Percentiles rank a stretch among this genome's conserved stretches.
phyloP scores from a whole-genome alignment of 2,888 invertebrate species.

The Poecilobothrus nobilitatus region DNA sequence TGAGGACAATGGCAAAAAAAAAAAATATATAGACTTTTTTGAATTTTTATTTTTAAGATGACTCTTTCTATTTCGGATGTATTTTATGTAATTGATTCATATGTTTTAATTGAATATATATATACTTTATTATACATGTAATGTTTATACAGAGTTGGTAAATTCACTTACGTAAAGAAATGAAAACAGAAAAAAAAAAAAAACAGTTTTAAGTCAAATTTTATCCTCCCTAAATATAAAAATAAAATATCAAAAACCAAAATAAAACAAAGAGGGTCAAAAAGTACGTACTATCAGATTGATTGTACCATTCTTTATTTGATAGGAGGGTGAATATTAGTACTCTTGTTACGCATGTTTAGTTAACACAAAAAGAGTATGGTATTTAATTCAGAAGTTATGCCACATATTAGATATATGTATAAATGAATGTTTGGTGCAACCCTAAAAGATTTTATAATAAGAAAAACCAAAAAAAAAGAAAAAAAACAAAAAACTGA shows the following conservation, averaged over 20 bases:
- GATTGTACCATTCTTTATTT: background rate
- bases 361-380: background rate
- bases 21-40: no score
- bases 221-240: background rate
- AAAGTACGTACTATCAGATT: no score
- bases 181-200: no score
- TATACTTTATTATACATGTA: background rate
- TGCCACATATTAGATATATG: background rate
- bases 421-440: background rate
- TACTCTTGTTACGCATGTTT: conserved; percentile 4
- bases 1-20: no score
- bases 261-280: background rate
- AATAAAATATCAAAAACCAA: no score
- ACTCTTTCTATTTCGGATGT: background rate
- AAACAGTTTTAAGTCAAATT: background rate
- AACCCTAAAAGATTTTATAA: background rate
- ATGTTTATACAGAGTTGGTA: background rate
- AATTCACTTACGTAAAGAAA: background rate
- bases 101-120: background rate
- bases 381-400: background rate
- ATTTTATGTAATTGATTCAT: background rate
- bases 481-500: background rate
- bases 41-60: background rate
- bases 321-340: background rate
- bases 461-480: background rate